These are phyloP conservation scores for Montipora foliosa DNA, from an alignment of 64 coral and sea anemone species.

Conservation along the genomic window DNA sequence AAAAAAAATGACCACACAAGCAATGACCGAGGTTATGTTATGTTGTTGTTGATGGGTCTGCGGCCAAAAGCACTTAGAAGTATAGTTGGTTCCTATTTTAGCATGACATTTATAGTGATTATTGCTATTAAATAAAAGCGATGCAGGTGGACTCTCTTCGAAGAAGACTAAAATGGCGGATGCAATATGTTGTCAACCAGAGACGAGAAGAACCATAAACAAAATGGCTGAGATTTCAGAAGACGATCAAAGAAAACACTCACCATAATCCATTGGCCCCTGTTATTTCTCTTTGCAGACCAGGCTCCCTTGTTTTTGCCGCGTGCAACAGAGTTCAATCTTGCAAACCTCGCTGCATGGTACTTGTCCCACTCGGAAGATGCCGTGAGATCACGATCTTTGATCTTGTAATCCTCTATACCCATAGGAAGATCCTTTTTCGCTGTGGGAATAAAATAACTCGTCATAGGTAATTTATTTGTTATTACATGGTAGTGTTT, in stretches of 20 bases:
- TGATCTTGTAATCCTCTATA: slow-evolving; percentile 57
- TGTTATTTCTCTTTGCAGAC: slow-evolving; percentile 54
- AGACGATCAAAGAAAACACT: not conserved
- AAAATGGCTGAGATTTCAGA: not conserved
- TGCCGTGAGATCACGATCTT: slow-evolving; percentile 9
- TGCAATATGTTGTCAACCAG: too few relatives aligned
- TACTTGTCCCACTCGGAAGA: slow-evolving; percentile 46
- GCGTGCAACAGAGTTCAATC: slow-evolving; percentile 31
- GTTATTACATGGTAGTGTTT: too few relatives aligned
- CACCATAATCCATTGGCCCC: slow-evolving; percentile 53
- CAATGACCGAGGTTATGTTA: too few relatives aligned
- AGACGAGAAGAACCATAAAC: not conserved
- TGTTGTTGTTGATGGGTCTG: too few relatives aligned
- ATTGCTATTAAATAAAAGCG: too few relatives aligned
- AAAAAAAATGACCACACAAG: too few relatives aligned
- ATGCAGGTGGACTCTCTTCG: too few relatives aligned
- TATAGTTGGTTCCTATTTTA: not conserved
- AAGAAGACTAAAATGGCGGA: too few relatives aligned
- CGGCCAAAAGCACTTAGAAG: too few relatives aligned
- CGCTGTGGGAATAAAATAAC: slow-evolving; percentile 9
- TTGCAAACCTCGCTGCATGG: slow-evolving; percentile 28
- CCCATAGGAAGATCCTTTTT: slow-evolving; percentile 33
- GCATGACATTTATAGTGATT: too few relatives aligned
- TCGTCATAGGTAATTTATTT: too few relatives aligned
- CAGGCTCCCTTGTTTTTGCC: slow-evolving; percentile 48